Percentiles rank a stretch among this genome's conserved stretches.
phyloP scores from a whole-genome alignment of 2,888 invertebrate genomes.

The Pimpla rufipes region DNA sequence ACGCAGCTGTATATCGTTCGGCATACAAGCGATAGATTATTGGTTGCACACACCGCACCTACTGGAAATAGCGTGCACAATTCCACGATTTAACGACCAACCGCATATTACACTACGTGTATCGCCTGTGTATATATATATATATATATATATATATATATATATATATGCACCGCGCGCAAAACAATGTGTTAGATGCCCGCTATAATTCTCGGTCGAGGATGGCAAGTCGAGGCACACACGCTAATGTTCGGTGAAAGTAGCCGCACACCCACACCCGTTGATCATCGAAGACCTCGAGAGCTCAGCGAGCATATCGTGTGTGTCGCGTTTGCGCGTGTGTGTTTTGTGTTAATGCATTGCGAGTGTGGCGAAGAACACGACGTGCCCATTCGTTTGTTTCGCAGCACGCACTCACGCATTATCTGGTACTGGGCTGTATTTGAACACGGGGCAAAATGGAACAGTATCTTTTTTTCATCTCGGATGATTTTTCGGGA shows the following conservation, averaged over 20 bases:
- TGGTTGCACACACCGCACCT: slow-evolving; percentile 8
- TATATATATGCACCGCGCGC: not conserved
- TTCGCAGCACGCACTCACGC: slow-evolving; percentile 48
- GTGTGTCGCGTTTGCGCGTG: too few relatives aligned
- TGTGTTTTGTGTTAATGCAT: slow-evolving; percentile 36
- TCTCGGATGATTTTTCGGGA: too few relatives aligned
- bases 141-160: too few relatives aligned
- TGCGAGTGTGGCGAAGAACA: slow-evolving; percentile 27
- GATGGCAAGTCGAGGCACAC: slow-evolving; percentile 30
- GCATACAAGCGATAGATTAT: slow-evolving; percentile 15
- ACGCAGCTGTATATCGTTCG: slow-evolving; percentile 22
- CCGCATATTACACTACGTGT: slow-evolving; percentile 5
- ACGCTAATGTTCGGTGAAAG: slow-evolving; percentile 48
- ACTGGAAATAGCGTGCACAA: not conserved
- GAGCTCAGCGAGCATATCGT: slow-evolving; percentile 19
- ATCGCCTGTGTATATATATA: not conserved
- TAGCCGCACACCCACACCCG: slow-evolving; percentile 42
- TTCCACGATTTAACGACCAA: slow-evolving; percentile 22
- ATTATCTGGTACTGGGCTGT: not conserved
- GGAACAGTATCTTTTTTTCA: too few relatives aligned
- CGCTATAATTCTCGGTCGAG: slow-evolving; percentile 37
- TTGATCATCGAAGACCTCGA: slow-evolving; percentile 39
- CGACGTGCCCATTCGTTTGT: slow-evolving; percentile 21
- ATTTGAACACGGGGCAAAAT: too few relatives aligned
- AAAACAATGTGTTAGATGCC: slow-evolving; percentile 27